Evolutionary conservation across 2,888 invertebrate species (phyloP).

Genomic region (Mythimna lalbum): DNA sequence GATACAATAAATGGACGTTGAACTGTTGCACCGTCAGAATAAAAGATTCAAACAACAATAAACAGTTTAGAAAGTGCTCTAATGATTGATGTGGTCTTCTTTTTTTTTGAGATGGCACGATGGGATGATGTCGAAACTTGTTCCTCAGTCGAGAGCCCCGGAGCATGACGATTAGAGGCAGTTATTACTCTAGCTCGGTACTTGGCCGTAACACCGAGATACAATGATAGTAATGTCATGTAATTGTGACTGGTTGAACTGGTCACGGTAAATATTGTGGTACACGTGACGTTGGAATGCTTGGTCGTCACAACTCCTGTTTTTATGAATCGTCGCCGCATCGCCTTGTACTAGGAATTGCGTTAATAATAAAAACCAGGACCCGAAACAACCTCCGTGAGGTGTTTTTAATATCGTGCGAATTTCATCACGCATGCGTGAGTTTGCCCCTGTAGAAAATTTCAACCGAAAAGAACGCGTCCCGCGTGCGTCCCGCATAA

Average conservation of each 20-base stretch:
- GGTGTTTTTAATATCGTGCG: too few species aligned
- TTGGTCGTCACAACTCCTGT: constrained; percentile 2
- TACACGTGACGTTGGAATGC: constrained; percentile 11
- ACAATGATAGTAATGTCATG: constrained; percentile 43
- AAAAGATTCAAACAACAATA: constrained; percentile 71
- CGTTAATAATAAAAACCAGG: too few species aligned
- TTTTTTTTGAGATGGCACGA: constrained; percentile 76
- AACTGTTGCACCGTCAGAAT: constrained; percentile 57
- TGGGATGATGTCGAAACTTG: constrained; percentile 81
- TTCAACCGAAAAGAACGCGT: too few species aligned
- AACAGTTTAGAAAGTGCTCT: constrained; percentile 85
- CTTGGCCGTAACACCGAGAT: constrained; percentile 46
- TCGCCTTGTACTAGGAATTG: too few species aligned
- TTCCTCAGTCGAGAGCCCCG: constrained; percentile 70
- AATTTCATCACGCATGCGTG: too few species aligned
- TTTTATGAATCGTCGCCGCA: not conserved
- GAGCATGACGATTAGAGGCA: constrained; percentile 71
- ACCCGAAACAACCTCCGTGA: too few species aligned
- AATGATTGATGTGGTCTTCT: constrained; percentile 82
- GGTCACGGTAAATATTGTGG: constrained; percentile 32
- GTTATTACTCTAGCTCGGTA: constrained; percentile 55
- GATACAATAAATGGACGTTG: constrained; percentile 51
- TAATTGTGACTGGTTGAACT: constrained; percentile 44
- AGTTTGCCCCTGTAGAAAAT: too few species aligned
- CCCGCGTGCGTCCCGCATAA: too few species aligned